These are phyloP conservation scores for Hylaeus volcanicus DNA, from an alignment of 1,140 invertebrate genomes.

Conservation along the genomic window DNA sequence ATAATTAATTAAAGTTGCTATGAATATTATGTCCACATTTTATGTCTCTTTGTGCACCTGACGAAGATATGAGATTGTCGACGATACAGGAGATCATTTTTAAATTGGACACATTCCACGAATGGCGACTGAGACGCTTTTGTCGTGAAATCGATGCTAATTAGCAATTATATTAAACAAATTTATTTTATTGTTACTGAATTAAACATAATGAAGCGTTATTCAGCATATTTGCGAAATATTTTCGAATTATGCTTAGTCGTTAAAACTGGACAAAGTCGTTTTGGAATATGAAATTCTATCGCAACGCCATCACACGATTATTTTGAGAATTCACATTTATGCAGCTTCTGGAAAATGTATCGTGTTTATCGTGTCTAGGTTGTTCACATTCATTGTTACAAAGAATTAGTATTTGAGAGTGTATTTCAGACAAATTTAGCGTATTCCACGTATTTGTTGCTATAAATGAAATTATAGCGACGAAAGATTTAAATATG, in stretches of 20 bases:
- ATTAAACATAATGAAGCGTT: not conserved
- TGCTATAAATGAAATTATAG: not conserved
- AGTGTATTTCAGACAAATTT: too few species aligned
- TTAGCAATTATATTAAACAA: not conserved
- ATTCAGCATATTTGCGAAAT: not conserved
- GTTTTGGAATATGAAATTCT: not conserved
- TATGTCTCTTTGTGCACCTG: not conserved
- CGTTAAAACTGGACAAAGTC: constrained; percentile 29
- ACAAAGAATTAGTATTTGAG: too few species aligned
- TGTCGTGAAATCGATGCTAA: not conserved
- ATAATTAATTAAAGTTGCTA: not conserved
- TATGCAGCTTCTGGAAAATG: not conserved
- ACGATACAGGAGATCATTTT: not conserved
- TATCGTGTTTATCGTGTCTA: not conserved
- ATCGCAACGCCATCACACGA: not conserved
- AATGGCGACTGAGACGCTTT: not conserved
- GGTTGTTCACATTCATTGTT: not conserved
- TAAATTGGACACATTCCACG: not conserved
- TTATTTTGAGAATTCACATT: not conserved
- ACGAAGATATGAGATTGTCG: not conserved
- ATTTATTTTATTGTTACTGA: not conserved
- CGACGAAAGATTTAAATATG: constrained; percentile 50
- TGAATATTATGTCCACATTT: constrained; percentile 1
- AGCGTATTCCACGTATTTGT: not conserved
- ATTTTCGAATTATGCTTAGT: not conserved